phyloP scores from a whole-genome alignment of 2,797 vertebrate genomes.

The Spinus pinus region DNA sequence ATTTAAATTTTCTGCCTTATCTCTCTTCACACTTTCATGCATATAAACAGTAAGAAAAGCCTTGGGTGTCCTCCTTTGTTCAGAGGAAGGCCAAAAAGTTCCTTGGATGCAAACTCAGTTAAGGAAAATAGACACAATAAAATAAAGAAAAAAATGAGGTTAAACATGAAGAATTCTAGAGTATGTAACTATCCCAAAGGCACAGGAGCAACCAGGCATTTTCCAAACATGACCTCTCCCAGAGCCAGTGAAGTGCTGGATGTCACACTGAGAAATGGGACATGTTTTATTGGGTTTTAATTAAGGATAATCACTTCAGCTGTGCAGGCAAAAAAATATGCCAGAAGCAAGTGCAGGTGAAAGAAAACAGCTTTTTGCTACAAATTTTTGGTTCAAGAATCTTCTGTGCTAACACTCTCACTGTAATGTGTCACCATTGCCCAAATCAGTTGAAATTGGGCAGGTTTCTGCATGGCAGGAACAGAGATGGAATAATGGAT shows the following conservation, averaged over 20 bases:
- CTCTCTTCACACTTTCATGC: not conserved
- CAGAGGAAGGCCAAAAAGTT: not conserved
- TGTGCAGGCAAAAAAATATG: not conserved
- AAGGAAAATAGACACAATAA: not conserved
- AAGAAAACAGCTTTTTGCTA: not conserved
- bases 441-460: not conserved
- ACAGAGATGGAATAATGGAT: not conserved
- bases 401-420: not conserved
- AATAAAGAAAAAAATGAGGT: not conserved
- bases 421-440: accelerated
- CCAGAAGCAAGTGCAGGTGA: not conserved
- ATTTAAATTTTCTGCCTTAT: not conserved
- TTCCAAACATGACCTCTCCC: not conserved
- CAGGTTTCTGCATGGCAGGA: not conserved
- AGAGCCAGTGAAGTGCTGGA: not conserved
- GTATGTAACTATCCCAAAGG: not conserved
- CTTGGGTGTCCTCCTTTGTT: not conserved
- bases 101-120: not conserved
- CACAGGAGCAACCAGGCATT: not conserved
- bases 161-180: not conserved
- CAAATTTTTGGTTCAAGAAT: not conserved
- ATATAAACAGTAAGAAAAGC: not conserved
- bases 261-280: not conserved
- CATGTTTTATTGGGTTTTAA: not conserved
- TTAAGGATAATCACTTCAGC: not conserved